These are phyloP conservation scores for Coelopa frigida DNA, from an alignment of 1,140 invertebrate genomes.

Conservation along the genomic window DNA sequence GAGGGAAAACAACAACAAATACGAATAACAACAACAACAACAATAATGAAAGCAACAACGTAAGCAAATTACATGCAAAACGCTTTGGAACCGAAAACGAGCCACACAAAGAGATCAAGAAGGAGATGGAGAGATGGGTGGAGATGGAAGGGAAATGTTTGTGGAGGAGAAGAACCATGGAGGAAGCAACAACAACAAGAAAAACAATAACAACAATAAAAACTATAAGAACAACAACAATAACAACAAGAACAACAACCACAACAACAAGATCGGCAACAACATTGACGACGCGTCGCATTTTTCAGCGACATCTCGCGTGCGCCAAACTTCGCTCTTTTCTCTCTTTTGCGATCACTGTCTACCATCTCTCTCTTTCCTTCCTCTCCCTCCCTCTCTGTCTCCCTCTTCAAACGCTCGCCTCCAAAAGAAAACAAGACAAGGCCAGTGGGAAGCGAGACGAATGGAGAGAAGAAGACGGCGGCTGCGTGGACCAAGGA, in stretches of 20 bases:
- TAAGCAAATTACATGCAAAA: too few species aligned
- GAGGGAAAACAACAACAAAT: too few species aligned
- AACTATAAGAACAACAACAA: conserved; percentile 6
- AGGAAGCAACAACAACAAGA: neutral
- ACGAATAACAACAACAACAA: too few species aligned
- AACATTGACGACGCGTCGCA: too few species aligned
- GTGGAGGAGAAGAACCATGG: too few species aligned
- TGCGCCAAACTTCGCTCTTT: conserved; percentile 10
- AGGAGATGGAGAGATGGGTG: too few species aligned
- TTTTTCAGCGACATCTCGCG: conserved; percentile 12
- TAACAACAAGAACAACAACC: neutral
- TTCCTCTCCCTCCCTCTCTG: neutral
- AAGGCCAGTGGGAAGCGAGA: neutral
- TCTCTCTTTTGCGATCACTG: neutral
- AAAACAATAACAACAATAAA: conserved; percentile 3
- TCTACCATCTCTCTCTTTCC: neutral
- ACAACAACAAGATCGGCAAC: conserved; percentile 3
- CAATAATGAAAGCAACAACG: too few species aligned
- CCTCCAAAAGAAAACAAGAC: neutral
- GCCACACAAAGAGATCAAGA: too few species aligned
- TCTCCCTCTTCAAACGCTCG: neutral
- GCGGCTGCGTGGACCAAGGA: neutral
- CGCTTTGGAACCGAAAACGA: too few species aligned
- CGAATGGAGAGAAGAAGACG: neutral
- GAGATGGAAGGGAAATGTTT: too few species aligned